These are phyloP conservation scores for Motacilla alba DNA, from an alignment of 2,113 vertebrate genomes.

Conservation along the genomic window DNA sequence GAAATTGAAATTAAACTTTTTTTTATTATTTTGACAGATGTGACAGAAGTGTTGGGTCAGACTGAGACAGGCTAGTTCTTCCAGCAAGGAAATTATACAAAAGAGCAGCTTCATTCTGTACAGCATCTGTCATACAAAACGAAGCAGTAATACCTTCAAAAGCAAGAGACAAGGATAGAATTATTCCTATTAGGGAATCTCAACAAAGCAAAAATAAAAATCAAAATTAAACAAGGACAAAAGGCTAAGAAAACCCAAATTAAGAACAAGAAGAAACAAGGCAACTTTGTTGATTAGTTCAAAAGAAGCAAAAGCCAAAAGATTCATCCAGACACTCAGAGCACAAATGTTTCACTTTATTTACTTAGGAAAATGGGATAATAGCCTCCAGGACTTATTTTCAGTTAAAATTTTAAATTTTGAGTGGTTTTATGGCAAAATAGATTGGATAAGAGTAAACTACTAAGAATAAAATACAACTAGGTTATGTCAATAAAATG, in stretches of 20 bases:
- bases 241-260: background rate
- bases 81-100: background rate
- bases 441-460: background rate
- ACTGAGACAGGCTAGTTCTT: background rate
- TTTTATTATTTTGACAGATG: background rate
- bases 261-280: background rate
- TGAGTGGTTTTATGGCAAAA: background rate
- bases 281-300: background rate
- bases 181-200: background rate
- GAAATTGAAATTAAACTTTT: background rate
- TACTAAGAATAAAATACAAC: background rate
- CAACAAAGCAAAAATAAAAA: background rate
- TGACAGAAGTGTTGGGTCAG: background rate
- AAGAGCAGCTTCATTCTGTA: background rate
- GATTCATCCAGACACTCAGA: background rate
- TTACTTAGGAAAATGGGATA: background rate
- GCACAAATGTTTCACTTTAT: background rate
- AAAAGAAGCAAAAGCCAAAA: background rate
- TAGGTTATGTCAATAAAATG: background rate
- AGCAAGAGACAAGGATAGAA: background rate
- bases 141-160: background rate
- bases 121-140: background rate
- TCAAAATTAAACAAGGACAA: background rate
- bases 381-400: background rate
- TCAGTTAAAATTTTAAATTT: background rate